These are phyloP conservation scores for Oikopleura dioica DNA, from an alignment of 23 tunicate genomes.

Conservation along the genomic window DNA sequence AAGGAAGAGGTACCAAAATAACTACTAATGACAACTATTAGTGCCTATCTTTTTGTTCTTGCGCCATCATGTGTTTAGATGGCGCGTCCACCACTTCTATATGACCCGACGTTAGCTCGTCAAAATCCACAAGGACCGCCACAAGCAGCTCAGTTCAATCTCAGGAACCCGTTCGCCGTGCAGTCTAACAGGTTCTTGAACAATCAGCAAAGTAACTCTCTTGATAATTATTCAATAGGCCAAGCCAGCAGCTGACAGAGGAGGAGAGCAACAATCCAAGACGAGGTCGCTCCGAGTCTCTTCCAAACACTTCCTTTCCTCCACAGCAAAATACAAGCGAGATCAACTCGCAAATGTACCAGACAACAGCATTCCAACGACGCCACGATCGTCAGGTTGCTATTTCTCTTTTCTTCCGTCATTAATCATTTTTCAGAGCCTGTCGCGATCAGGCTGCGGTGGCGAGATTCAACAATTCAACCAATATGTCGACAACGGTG, in stretches of 20 bases:
- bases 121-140: slow-evolving; percentile 12
- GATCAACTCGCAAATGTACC: not conserved
- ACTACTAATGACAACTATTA: too few species aligned
- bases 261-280: not conserved
- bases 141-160: too few species aligned
- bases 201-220: not conserved
- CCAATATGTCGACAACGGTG: too few species aligned
- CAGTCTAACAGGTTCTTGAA: not conserved
- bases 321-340: not conserved
- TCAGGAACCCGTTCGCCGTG: not conserved
- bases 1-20: too few species aligned
- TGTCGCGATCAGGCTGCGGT: too few species aligned
- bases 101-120: slow-evolving; percentile 8
- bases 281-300: not conserved
- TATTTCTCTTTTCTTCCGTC: too few species aligned
- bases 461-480: too few species aligned
- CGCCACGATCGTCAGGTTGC: not conserved
- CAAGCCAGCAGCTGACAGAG: not conserved
- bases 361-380: slow-evolving; percentile 5
- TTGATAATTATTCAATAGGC: not conserved
- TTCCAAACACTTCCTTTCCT: not conserved
- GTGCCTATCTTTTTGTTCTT: too few species aligned
- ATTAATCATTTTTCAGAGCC: too few species aligned
- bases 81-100: not conserved
- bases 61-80: too few species aligned